Evolutionary conservation across 2,113 vertebrate genomes (phyloP), one percentile per base, ranked within the genome.

Genomic region (Mesembrinibis cayennensis): DNA sequence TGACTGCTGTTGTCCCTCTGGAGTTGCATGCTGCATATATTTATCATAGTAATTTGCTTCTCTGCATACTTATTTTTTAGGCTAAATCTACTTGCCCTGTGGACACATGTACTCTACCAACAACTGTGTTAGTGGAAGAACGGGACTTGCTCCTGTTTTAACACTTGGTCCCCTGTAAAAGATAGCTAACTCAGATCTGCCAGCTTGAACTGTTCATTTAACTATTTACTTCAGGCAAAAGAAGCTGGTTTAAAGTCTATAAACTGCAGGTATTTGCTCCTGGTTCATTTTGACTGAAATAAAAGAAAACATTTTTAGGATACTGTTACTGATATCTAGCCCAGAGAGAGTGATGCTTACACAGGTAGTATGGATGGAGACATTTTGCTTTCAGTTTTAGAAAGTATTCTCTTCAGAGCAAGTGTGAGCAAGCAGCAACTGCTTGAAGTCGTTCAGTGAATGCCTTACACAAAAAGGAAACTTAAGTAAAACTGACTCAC

Each of bases 31-130:
- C 22, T 87, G 81, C 17, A 17, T n/a, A 3, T n/a, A 21, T 89
- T 93, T 78, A 47, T 25, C 13, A 6, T 6, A 16, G 17, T 6
- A 16, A 91, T 83, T 83, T 30, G 27, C 45, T 62, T 82, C 27
- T 27, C 30, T 87, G 22, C 20, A 9, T 20, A 5, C 8, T 40
- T 50, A 16, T 15, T 67, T 82, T 38, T 8, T 42, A 9, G 38
- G 34, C 22, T 79, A 18, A 63, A 63, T 20, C 7, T 50, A 1
- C 22, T 47, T 87, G 12, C 15, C 44, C 16, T 40, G 13, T 21
- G 32, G 15, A n/a, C 38, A 45, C 2, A 0, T 2, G 18, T 58
- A 4, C 15, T 65, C 18, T 25, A 3, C 36, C 47, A 23, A 6
- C 12, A n/a, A 10, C 2, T 0, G 13, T 17, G 18, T 34, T 49